These are phyloP conservation scores for Lateolabrax maculatus DNA, from an alignment of 2,797 vertebrate genomes.

Conservation along the genomic window DNA sequence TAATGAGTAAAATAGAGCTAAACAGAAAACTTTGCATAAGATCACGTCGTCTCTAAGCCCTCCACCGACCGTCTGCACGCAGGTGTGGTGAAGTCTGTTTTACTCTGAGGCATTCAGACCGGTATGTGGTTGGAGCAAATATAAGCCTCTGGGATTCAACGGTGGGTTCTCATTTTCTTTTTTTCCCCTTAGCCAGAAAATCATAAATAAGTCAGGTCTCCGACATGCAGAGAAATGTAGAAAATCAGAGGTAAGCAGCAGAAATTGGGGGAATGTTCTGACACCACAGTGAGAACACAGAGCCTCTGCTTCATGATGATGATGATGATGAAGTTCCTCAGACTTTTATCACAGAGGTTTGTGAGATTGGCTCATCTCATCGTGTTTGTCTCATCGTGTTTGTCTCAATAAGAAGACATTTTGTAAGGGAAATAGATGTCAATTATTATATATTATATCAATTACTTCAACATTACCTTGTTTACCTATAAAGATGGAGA, in stretches of 20 bases:
- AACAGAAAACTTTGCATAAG: background rate
- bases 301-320: background rate
- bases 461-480: conserved; percentile 5
- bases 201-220: conserved; percentile 19
- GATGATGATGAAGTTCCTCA: background rate
- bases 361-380: background rate
- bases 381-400: background rate
- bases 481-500: conserved; percentile 9
- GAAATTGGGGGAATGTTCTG: background rate
- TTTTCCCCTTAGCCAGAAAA: conserved; percentile 17
- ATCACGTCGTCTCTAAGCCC: background rate
- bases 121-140: conserved; percentile 14
- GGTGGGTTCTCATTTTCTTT: conserved; percentile 24
- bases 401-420: background rate
- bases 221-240: conserved; percentile 3
- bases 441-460: too few species aligned
- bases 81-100: background rate
- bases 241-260: conserved; percentile 13
- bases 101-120: background rate
- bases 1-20: background rate
- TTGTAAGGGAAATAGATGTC: background rate
- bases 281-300: background rate
- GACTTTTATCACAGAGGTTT: background rate
- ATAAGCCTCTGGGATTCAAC: conserved; percentile 1
- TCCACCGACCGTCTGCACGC: background rate